Evolutionary conservation across 2,113 vertebrate species (phyloP).

Genomic region (Pseudorectes ferrugineus): DNA sequence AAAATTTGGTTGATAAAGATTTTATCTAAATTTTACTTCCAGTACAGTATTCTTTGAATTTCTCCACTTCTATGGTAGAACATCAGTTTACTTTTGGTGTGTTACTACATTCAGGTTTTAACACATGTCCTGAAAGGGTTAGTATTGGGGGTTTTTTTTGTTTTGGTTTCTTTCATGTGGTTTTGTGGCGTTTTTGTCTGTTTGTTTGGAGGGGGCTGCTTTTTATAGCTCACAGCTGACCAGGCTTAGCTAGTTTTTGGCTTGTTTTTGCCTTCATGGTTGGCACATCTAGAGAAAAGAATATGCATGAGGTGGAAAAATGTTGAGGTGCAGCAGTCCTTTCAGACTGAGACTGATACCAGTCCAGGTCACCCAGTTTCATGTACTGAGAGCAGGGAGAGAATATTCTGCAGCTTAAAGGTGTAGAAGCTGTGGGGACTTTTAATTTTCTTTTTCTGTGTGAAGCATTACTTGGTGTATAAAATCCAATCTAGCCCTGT

Average conservation of each 20-base stretch:
- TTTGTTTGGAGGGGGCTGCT: background rate
- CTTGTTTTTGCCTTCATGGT: background rate
- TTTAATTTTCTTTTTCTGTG: background rate
- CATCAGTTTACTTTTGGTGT: background rate
- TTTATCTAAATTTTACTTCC: background rate
- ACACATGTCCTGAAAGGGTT: background rate
- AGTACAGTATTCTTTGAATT: background rate
- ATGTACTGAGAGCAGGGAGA: background rate
- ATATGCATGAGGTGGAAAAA: background rate
- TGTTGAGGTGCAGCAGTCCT: background rate
- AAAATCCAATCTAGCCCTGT: background rate
- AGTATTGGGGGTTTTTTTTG: background rate
- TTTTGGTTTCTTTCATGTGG: background rate
- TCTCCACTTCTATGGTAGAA: background rate
- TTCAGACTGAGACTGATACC: background rate
- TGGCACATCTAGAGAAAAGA: background rate
- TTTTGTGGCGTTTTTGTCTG: background rate
- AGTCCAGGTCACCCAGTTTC: background rate
- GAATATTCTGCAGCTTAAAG: background rate
- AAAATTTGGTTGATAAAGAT: background rate
- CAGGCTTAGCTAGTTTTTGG: background rate
- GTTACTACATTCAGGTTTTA: background rate
- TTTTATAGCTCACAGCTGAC: background rate
- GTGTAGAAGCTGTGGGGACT: background rate
- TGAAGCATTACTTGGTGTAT: background rate